Percentiles rank a stretch among this genome's conserved stretches.
These are phyloP conservation scores for Temnothorax nylanderi DNA, from an alignment of 1,140 invertebrate genomes.

Conservation along the genomic window DNA sequence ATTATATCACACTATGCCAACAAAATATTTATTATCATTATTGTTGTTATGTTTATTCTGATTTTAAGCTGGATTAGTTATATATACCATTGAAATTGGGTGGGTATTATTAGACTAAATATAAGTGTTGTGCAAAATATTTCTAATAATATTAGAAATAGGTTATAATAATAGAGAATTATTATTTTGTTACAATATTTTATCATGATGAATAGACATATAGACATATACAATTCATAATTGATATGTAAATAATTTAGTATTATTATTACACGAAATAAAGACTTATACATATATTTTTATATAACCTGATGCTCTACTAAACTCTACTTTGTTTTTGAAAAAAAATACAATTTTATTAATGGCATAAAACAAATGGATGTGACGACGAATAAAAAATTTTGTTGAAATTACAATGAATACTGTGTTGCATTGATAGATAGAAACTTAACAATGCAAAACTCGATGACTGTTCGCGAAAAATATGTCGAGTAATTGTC, in stretches of 20 bases:
- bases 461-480: conserved; percentile 3
- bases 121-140: not conserved
- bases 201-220: not conserved
- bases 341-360: conserved; percentile 5
- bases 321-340: not conserved
- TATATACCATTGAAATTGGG: not conserved
- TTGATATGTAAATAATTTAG: not conserved
- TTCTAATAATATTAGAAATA: not conserved
- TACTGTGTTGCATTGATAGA: conserved; percentile 3
- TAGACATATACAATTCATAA: no score
- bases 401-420: not conserved
- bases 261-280: not conserved
- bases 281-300: no score
- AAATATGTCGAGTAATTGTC: conserved; percentile 8
- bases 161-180: not conserved
- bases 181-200: conserved; percentile 12
- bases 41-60: not conserved
- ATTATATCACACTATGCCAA: not conserved
- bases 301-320: not conserved
- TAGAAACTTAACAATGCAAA: not conserved
- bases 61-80: not conserved
- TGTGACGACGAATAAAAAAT: not conserved
- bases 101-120: not conserved
- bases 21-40: not conserved
- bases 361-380: not conserved